Percentiles rank a stretch among this genome's conserved stretches.
phyloP scores from a whole-genome alignment of 2,113 vertebrate species.

The Phalacrocorax carbo region DNA sequence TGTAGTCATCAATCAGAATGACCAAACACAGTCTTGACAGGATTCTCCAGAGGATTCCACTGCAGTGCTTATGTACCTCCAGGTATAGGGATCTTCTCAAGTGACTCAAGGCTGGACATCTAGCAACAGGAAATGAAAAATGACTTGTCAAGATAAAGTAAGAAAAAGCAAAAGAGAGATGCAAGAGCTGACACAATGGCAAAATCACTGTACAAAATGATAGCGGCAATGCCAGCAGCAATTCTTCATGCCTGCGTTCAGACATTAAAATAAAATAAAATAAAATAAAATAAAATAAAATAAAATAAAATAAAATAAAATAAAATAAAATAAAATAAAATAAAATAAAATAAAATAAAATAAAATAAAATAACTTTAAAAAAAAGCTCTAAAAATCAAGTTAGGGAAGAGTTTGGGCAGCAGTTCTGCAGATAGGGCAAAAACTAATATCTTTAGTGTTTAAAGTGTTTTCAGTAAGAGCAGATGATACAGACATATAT shows the following conservation, averaged over 20 bases:
- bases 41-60: background rate
- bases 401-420: background rate
- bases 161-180: background rate
- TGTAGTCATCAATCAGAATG: background rate
- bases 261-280: background rate
- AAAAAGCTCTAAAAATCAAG: accelerated
- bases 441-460: background rate
- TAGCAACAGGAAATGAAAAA: background rate
- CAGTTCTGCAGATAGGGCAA: background rate
- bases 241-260: background rate
- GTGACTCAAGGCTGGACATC: background rate
- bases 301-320: too few species aligned
- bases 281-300: background rate
- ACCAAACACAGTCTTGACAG: background rate
- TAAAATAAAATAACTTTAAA: background rate
- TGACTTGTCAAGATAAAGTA: background rate
- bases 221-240: background rate
- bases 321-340: background rate
- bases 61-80: background rate
- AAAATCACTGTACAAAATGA: background rate
- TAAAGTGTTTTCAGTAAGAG: background rate
- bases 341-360: background rate
- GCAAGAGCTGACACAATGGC: background rate
- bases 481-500: background rate
- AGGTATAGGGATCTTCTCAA: background rate